Evolutionary conservation across 2,797 vertebrate species (phyloP).

Genomic region (Rhodeus uyekii): DNA sequence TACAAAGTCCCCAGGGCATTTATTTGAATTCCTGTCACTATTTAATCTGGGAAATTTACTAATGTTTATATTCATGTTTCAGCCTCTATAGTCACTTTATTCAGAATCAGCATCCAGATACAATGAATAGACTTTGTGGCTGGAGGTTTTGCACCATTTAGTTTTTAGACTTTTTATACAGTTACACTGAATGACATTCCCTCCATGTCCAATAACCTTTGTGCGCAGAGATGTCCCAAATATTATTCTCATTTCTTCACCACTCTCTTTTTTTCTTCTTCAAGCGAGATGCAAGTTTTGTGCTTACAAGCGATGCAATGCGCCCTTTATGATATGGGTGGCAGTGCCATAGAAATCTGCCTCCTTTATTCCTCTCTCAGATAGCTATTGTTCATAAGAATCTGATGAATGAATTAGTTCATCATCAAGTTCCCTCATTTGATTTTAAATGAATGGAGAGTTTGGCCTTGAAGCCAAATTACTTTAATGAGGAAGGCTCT

Average conservation of each 20-base stretch:
- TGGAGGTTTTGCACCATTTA: not conserved
- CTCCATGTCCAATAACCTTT: not conserved
- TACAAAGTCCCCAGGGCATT: conserved; percentile 8
- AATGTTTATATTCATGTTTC: conserved; percentile 22
- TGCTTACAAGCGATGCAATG: conserved; percentile 28
- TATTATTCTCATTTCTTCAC: conserved; percentile 13
- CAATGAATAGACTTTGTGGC: conserved; percentile 7
- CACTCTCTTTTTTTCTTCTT: not conserved
- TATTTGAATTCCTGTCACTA: conserved; percentile 41
- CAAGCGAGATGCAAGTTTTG: conserved; percentile 29
- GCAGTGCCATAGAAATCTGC: conserved; percentile 27
- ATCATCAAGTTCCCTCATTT: conserved; percentile 44
- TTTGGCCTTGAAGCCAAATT: conserved; percentile 46
- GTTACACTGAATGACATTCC: conserved; percentile 37
- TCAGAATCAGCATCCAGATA: not conserved
- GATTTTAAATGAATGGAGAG: conserved; percentile 43
- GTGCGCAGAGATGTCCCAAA: conserved; percentile 25
- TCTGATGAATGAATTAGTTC: conserved; percentile 46
- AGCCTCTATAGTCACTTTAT: conserved; percentile 5
- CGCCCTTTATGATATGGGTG: conserved; percentile 30
- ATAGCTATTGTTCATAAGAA: conserved; percentile 48
- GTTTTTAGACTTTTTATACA: not conserved
- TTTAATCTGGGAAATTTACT: conserved; percentile 41
- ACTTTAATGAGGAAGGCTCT: conserved; percentile 44
- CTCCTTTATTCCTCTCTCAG: conserved; percentile 22